phyloP scores from a whole-genome alignment of 2,888 invertebrate genomes.

The Macrosiphum euphorbiae region DNA sequence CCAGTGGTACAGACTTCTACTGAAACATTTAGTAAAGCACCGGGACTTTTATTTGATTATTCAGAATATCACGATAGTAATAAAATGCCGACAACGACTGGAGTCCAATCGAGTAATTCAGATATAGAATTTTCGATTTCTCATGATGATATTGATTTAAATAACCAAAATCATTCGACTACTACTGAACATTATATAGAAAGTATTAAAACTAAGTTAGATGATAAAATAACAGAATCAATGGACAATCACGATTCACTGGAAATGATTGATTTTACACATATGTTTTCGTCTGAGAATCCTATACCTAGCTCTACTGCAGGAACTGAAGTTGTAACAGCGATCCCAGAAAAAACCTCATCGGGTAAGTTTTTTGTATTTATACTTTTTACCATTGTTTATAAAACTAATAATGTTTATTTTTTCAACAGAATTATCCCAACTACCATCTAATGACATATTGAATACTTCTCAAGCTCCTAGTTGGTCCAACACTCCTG shows the following conservation, averaged over 20 bases:
- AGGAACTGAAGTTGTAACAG: neutral
- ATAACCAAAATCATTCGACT: constrained; percentile 36
- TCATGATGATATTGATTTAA: constrained; percentile 20
- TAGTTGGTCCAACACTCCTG: constrained; percentile 16
- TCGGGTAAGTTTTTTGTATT: constrained; percentile 21
- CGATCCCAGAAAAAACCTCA: constrained; percentile 26
- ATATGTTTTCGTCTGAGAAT: constrained; percentile 22
- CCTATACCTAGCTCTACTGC: constrained; percentile 32
- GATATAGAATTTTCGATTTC: neutral
- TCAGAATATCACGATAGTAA: neutral
- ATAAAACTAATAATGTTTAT: constrained; percentile 20
- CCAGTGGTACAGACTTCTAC: constrained; percentile 1
- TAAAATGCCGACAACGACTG: constrained; percentile 2
- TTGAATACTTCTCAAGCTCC: constrained; percentile 38
- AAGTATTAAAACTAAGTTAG: constrained; percentile 45
- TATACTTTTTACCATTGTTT: neutral
- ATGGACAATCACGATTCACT: neutral
- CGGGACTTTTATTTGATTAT: constrained; percentile 24
- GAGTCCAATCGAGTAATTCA: constrained; percentile 42
- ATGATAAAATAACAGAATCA: constrained; percentile 27
- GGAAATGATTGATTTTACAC: constrained; percentile 27
- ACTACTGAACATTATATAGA: constrained; percentile 61
- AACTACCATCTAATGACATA: constrained; percentile 23
- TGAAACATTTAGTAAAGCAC: neutral
- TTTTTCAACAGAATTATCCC: constrained; percentile 26